Evolutionary conservation across 2,797 vertebrate species (phyloP).

Genomic region (Gastrophryne carolinensis): DNA sequence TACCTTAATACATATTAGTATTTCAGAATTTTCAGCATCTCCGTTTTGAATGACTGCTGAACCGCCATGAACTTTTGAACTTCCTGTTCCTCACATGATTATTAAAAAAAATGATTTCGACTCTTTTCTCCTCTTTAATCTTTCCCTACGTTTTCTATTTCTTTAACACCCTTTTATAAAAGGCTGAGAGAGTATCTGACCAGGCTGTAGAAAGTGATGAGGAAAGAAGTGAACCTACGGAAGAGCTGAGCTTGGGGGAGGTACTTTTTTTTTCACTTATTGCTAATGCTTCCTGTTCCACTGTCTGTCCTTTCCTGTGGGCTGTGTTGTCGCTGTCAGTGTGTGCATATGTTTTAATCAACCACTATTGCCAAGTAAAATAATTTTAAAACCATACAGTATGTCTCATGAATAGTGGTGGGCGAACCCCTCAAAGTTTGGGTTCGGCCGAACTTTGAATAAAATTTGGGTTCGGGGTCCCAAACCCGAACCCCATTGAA

Average conservation of each 20-base stretch:
- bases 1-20: no score
- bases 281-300: neutral
- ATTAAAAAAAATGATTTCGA: neutral
- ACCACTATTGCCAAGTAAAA: no score
- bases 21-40: neutral
- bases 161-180: slow-evolving; percentile 57
- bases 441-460: no score
- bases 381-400: no score
- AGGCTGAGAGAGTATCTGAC: slow-evolving; percentile 68
- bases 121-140: slow-evolving; percentile 29
- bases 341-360: neutral
- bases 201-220: slow-evolving; percentile 61
- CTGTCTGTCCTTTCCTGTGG: neutral
- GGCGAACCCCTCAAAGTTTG: no score
- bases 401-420: no score
- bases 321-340: neutral
- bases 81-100: neutral
- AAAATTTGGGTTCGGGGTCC: no score
- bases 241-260: slow-evolving; percentile 77
- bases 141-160: slow-evolving; percentile 55
- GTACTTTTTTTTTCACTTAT: slow-evolving; percentile 64
- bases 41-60: neutral
- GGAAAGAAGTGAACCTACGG: slow-evolving; percentile 60
- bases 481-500: no score
- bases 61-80: neutral